Evolutionary conservation across 2,888 invertebrate species (phyloP).

Genomic region (Piscicola geometra): DNA sequence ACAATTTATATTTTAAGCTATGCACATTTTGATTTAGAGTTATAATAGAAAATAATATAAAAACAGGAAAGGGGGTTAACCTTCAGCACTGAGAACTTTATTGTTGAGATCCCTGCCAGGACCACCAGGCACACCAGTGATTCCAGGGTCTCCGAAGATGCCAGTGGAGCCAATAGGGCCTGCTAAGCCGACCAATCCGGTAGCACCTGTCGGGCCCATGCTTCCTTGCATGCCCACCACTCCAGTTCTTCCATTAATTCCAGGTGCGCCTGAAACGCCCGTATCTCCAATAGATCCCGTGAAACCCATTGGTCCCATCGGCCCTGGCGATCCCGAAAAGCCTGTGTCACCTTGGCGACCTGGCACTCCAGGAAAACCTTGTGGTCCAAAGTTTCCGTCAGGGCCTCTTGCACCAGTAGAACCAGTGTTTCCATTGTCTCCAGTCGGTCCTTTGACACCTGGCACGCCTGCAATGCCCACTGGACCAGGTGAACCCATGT

Average conservation of each 20-base stretch:
- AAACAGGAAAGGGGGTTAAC: too few species aligned
- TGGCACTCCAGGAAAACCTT: constrained; percentile 26
- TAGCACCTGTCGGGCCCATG: constrained; percentile 10
- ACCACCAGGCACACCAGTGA: constrained; percentile 47
- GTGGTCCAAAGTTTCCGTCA: not conserved
- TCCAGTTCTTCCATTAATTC: constrained; percentile 20
- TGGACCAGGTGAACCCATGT: constrained; percentile 18
- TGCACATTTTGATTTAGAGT: not conserved
- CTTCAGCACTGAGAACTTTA: constrained; percentile 20
- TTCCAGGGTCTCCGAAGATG: constrained; percentile 45
- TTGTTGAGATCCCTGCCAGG: constrained; percentile 30
- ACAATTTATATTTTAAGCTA: too few species aligned
- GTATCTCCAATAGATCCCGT: constrained; percentile 25
- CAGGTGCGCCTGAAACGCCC: constrained; percentile 21
- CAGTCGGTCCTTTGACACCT: constrained; percentile 18
- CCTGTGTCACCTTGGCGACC: constrained; percentile 15
- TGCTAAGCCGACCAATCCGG: constrained; percentile 2
- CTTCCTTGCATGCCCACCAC: not conserved
- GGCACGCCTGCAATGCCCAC: constrained; percentile 2
- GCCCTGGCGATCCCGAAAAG: constrained; percentile 1
- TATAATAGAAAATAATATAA: constrained; percentile 4
- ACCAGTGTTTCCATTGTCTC: constrained; percentile 18
- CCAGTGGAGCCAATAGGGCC: constrained; percentile 22
- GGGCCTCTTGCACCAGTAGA: constrained; percentile 28
- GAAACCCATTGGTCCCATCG: constrained; percentile 13